Evolutionary conservation across 2,797 vertebrate species (phyloP).

Genomic region (Phataginus tetradactyla): DNA sequence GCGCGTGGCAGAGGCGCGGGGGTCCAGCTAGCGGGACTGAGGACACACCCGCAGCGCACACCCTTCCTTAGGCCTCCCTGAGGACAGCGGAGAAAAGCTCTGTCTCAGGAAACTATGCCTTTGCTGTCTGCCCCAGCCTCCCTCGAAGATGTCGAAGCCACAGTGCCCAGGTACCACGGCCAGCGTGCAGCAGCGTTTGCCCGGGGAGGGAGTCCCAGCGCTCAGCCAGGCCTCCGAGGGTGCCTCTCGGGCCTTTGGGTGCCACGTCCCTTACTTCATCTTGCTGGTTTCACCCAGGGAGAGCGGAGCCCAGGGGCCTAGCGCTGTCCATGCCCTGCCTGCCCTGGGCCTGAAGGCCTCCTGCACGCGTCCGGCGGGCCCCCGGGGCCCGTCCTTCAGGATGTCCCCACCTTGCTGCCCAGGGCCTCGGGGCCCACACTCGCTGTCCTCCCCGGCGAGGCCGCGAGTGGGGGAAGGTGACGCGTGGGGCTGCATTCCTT

Average conservation of each 20-base stretch:
- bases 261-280: neutral
- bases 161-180: fast-evolving
- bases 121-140: neutral
- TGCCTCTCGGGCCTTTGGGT: no score
- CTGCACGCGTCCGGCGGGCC: fast-evolving
- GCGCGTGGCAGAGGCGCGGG: neutral
- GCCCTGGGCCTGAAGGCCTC: neutral
- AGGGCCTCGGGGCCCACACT: fast-evolving
- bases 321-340: fast-evolving
- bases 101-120: neutral
- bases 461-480: neutral
- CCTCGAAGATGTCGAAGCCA: neutral
- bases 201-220: no score
- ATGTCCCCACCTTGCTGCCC: neutral
- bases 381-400: neutral
- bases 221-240: neutral
- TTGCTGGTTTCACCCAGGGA: neutral
- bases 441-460: neutral
- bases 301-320: neutral
- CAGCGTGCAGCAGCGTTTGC: fast-evolving
- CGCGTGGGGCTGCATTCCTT: neutral
- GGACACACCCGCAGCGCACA: neutral
- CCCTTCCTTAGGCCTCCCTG: neutral
- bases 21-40: no score
- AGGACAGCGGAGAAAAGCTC: neutral